Evolutionary conservation across 2,113 vertebrate species (phyloP).

Genomic region (Heliornis fulica): DNA sequence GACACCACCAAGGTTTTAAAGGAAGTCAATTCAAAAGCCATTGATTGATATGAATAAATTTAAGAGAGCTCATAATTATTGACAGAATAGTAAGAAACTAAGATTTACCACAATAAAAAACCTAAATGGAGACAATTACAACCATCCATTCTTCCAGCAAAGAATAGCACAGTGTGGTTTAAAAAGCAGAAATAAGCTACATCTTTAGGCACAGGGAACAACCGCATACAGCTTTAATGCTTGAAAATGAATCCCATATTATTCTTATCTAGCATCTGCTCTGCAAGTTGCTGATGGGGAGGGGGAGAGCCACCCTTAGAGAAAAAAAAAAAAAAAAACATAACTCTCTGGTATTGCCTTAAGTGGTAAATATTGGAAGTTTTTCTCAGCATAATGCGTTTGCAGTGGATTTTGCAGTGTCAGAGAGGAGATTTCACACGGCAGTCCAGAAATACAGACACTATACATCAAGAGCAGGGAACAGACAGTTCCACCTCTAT

Average conservation of each 20-base stretch:
- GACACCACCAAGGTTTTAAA: background rate
- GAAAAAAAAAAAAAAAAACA: background rate
- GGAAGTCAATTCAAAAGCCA: slow-evolving; percentile 6
- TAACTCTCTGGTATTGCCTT: background rate
- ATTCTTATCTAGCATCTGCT: background rate
- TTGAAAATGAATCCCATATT: background rate
- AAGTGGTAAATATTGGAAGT: background rate
- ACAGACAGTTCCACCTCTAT: background rate
- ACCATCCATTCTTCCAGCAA: background rate
- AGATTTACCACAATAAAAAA: background rate
- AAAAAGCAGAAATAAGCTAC: background rate
- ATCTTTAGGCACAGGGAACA: background rate
- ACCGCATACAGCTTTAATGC: background rate
- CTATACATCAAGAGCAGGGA: background rate
- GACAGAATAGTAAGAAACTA: background rate
- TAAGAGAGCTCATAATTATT: background rate
- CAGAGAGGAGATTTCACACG: background rate
- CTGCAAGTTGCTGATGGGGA: background rate
- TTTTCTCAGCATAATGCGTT: background rate
- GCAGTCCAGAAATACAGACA: background rate
- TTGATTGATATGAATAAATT: background rate
- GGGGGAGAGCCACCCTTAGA: background rate
- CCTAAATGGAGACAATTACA: background rate
- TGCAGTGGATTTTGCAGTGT: background rate
- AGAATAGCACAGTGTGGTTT: background rate